Conservation (phyloP, 2,113 vertebrate species). For the Notothenia rossii region DNA sequence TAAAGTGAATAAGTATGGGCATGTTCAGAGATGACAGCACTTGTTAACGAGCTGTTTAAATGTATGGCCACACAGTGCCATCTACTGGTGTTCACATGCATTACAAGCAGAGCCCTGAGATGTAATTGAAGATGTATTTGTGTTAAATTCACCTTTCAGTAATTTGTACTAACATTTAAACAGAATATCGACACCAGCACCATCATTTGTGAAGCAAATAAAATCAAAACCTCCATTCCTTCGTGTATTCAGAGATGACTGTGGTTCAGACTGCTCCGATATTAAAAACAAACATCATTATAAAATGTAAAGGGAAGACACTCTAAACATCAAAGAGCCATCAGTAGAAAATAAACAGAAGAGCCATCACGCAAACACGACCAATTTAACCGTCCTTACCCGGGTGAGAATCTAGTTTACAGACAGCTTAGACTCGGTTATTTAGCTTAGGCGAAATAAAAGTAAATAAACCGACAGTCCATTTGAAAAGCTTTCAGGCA, state of each 20-base stretch:
- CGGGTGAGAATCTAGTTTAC: slow-evolving; percentile 12
- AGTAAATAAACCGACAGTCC: slow-evolving; percentile 38
- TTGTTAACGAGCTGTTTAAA: neutral
- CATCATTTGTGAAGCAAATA: neutral
- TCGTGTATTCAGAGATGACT: neutral
- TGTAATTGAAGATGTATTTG: neutral
- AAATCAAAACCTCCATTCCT: neutral
- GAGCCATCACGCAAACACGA: slow-evolving; percentile 34
- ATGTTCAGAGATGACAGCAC: neutral
- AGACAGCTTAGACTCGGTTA: slow-evolving; percentile 42
- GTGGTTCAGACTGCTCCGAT: neutral
- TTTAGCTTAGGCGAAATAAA: slow-evolving; percentile 39
- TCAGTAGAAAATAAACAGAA: slow-evolving; percentile 50
- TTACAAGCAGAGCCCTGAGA: neutral
- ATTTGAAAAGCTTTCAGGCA: slow-evolving; percentile 49
- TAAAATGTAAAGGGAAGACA: slow-evolving; percentile 25
- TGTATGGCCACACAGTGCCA: slow-evolving; percentile 53
- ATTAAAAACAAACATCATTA: slow-evolving; percentile 30
- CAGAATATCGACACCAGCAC: too few relatives aligned
- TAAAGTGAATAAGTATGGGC: slow-evolving; percentile 17
- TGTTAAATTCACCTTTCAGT: neutral
- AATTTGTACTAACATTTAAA: neutral
- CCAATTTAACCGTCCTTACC: slow-evolving; percentile 33
- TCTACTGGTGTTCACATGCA: slow-evolving; percentile 22
- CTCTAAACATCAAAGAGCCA: slow-evolving; percentile 44